These are phyloP conservation scores for Pterocles orientalis DNA, from an alignment of 2,113 vertebrate species.

Conservation along the genomic window DNA sequence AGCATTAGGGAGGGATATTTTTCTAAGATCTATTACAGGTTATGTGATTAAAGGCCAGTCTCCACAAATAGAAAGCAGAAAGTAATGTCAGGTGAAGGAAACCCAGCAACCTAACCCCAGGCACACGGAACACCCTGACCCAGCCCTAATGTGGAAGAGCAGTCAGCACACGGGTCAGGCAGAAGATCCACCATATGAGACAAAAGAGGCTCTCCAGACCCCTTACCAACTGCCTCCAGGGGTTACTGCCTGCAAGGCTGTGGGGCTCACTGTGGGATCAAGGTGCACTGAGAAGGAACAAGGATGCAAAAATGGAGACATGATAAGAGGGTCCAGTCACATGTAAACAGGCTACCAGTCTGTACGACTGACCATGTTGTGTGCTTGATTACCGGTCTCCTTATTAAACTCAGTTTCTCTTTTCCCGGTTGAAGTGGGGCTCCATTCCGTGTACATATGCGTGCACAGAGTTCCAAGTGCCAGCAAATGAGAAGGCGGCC, in stretches of 20 bases:
- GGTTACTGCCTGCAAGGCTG: neutral
- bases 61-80: neutral
- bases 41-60: neutral
- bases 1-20: neutral
- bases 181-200: neutral
- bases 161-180: neutral
- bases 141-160: neutral
- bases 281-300: neutral
- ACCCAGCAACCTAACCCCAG: neutral
- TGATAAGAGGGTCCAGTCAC: neutral
- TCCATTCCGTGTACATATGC: fast-evolving
- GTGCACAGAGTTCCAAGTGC: neutral
- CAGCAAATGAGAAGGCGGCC: neutral
- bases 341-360: neutral
- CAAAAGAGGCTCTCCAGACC: neutral
- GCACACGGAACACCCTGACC: no score
- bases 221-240: neutral
- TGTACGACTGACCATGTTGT: fast-evolving
- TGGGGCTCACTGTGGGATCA: neutral
- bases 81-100: neutral
- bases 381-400: neutral
- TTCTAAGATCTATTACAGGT: neutral
- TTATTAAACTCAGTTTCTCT: neutral
- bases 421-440: neutral
- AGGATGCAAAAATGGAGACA: neutral